phyloP scores from a whole-genome alignment of 2,888 invertebrate genomes.

The Vesta saturnalis region DNA sequence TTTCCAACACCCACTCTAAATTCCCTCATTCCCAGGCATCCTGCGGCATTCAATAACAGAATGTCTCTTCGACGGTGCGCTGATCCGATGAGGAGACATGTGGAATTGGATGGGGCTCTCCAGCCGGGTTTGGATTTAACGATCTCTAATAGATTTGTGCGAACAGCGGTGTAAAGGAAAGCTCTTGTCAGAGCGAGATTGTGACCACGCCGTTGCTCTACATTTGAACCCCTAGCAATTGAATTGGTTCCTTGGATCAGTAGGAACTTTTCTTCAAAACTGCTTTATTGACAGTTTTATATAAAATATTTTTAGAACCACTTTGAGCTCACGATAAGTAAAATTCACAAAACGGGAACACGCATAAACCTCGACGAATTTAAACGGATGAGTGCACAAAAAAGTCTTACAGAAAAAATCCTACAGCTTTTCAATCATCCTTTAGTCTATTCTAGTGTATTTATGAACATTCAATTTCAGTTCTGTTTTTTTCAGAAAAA shows the following conservation, averaged over 20 bases:
- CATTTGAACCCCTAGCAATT: slow-evolving; percentile 55
- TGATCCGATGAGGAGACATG: slow-evolving; percentile 56
- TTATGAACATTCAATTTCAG: neutral
- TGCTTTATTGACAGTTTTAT: slow-evolving; percentile 39
- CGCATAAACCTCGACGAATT: slow-evolving; percentile 34
- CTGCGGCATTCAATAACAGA: slow-evolving; percentile 58
- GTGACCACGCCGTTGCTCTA: slow-evolving; percentile 49
- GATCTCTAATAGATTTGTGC: slow-evolving; percentile 63
- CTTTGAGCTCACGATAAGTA: slow-evolving; percentile 35
- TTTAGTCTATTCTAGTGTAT: neutral
- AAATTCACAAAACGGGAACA: slow-evolving; percentile 35
- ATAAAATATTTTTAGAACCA: slow-evolving; percentile 42
- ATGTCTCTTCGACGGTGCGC: slow-evolving; percentile 55
- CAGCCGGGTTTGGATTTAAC: slow-evolving; percentile 60
- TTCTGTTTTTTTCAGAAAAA: neutral
- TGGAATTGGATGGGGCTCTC: slow-evolving; percentile 59
- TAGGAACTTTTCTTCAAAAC: slow-evolving; percentile 37
- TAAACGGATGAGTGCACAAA: slow-evolving; percentile 31
- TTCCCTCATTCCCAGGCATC: slow-evolving; percentile 48
- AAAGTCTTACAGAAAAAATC: slow-evolving; percentile 21
- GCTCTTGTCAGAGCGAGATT: slow-evolving; percentile 53
- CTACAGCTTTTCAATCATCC: slow-evolving; percentile 24
- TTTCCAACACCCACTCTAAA: slow-evolving; percentile 49
- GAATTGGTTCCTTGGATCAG: slow-evolving; percentile 52
- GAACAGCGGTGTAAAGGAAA: slow-evolving; percentile 53